Evolutionary conservation across 2,113 vertebrate species (phyloP), one percentile per base, ranked within the genome.

Genomic region (Onychorhynchus coronatus): DNA sequence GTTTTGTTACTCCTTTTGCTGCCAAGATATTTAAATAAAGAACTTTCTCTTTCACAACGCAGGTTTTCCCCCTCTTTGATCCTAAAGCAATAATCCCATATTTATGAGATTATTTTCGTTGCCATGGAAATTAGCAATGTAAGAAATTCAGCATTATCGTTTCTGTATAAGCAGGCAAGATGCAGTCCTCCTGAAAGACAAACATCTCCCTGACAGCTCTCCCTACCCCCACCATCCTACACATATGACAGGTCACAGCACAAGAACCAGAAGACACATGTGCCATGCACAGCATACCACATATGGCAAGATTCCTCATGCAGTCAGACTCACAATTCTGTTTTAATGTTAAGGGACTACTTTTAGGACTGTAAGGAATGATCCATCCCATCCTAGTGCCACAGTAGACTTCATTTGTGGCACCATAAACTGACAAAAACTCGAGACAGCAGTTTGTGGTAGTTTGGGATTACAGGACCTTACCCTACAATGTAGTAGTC

Each of bases 71-170:
- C n/a, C 37, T 50, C 67, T 94, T 89, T 96, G 88, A 95, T 95
- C 93, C 90, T 65, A 49, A 93, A 75, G 85, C 73, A 89, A 92
- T 94, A 97, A 94, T 95, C 90, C 85, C 47, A 30, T 85, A 93
- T 93, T 90, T 94, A 91, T 94, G 88, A 93, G 93, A 97, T 96
- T 96, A 95, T 91, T 94, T 90, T 81, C 0, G 35, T 95, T 97
- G 90, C 94, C 77, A 95, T 97, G 92, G 94, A 94, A 96, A 95
- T 93, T 91, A 96, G 93, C 5, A 0, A 85, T 80, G 55, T 67
- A 83, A 87, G 91, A 93, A 86, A 80, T 50, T 56, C 81, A 74
- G 77, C 71, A 93, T 78, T 93, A 89, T 61, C 23, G 30, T 91
- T 91, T 72, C 70, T 3, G 4, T 52, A 27, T 39, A 78, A 88